Conservation (phyloP, 2,888 invertebrate species). For the Temnothorax ravouxi region DNA sequence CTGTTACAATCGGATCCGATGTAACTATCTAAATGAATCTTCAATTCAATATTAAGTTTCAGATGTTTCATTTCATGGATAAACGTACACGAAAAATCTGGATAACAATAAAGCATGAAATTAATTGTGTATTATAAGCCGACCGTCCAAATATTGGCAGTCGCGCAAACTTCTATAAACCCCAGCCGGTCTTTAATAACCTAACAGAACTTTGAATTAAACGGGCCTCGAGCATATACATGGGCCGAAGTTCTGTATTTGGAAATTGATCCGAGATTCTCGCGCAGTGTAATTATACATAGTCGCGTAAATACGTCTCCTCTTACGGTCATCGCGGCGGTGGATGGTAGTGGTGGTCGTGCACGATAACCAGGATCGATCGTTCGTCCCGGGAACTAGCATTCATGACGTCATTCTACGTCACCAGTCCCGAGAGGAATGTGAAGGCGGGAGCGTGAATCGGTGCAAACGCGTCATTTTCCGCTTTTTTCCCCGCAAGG, state of each 20-base stretch:
- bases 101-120: neutral
- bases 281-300: neutral
- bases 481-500: neutral
- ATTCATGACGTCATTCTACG: constrained; percentile 75
- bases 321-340: neutral
- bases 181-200: neutral
- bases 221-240: no score
- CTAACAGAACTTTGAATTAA: neutral
- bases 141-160: neutral
- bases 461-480: constrained; percentile 31
- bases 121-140: neutral
- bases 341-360: constrained; percentile 12
- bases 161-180: neutral
- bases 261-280: neutral
- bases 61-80: neutral
- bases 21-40: neutral
- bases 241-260: neutral
- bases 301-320: constrained; percentile 4
- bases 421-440: constrained; percentile 57
- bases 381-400: constrained; percentile 67
- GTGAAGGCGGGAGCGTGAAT: neutral
- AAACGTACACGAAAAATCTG: neutral
- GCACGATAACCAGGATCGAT: constrained; percentile 67
- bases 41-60: neutral
- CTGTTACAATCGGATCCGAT: neutral